Evolutionary conservation across 2,888 invertebrate species (phyloP), one percentile per base, ranked within the genome.

Genomic region (Thera obeliscata): DNA sequence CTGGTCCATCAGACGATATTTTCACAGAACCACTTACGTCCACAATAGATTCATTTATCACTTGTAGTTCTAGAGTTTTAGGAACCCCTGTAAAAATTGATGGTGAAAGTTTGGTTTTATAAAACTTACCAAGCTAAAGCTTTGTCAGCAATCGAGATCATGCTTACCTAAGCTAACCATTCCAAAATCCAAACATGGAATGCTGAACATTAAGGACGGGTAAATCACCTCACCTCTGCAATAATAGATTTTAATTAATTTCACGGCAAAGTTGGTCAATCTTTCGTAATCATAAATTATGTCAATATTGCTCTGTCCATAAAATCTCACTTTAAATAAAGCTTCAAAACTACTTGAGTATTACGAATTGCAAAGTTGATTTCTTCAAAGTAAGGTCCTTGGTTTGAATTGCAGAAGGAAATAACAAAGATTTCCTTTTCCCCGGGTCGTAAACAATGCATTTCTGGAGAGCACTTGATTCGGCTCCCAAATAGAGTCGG

Each of bases 321-420:
- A n/a, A 2, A 50, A 61, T 69, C 90, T 87, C 88, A 96, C 95
- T 94, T 95, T 63, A 95, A 86, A 76, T 94, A 92, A 22, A 95
- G 80, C 71, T 93, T 93, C 54, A 95, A 77, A 4, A 92, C 79
- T 66, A 95, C 94, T 63, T 86, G 82, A 0, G 95, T 95, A 75
- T 95, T 95, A n/a, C 92, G 89, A 66, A 96, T 93, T 2, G 79
- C 66, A 80, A 96, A 96, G 70, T 94, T 88, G 2, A 96, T 81
- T 81, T 94, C 94, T 85, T 96, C 96, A 61, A 95, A 89, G 78
- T 95, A 96, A 8, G 94, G 91, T 54, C 96, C 96, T 75, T 94
- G 94, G 38, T 93, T 93, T 7, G 92, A 91, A 61, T 95, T 95
- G 36, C 87, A 88, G 79, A 95, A 96, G 0, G 94, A 88, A 5